Conservation (phyloP, 2,888 invertebrate species). For the Eudasyphora cyanicolor region DNA sequence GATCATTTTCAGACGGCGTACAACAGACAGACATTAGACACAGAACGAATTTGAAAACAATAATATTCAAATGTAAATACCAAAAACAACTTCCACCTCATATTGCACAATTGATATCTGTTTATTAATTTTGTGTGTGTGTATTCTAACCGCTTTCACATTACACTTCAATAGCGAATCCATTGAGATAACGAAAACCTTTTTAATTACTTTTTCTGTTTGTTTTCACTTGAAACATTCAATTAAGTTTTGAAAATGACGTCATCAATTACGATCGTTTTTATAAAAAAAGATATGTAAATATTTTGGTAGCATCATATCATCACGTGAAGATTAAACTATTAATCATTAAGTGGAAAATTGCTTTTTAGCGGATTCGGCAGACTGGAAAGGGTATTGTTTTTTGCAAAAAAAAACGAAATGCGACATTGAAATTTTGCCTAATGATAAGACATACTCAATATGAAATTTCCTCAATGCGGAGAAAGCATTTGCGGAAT, state of each 20-base stretch:
- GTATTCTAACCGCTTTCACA: too few species aligned
- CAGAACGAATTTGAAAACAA: neutral
- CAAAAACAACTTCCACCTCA: neutral
- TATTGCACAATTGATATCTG: neutral
- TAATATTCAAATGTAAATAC: neutral
- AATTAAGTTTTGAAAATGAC: slow-evolving; percentile 4
- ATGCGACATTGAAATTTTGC: too few species aligned
- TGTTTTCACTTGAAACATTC: slow-evolving; percentile 3
- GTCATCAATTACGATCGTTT: neutral
- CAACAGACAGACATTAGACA: too few species aligned
- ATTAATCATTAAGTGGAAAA: neutral
- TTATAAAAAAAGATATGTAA: neutral
- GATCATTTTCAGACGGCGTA: too few species aligned
- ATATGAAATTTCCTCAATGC: too few species aligned
- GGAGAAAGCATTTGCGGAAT: too few species aligned
- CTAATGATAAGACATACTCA: too few species aligned
- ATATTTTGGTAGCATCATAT: neutral
- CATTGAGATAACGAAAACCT: neutral
- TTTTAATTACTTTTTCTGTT: neutral
- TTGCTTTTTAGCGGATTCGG: too few species aligned
- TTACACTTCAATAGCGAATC: too few species aligned
- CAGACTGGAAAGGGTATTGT: too few species aligned
- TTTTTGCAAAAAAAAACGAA: too few species aligned
- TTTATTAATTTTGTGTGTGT: too few species aligned
- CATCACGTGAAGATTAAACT: neutral